Conservation (phyloP, 2,888 invertebrate genomes). For the Mythimna ferrago region DNA sequence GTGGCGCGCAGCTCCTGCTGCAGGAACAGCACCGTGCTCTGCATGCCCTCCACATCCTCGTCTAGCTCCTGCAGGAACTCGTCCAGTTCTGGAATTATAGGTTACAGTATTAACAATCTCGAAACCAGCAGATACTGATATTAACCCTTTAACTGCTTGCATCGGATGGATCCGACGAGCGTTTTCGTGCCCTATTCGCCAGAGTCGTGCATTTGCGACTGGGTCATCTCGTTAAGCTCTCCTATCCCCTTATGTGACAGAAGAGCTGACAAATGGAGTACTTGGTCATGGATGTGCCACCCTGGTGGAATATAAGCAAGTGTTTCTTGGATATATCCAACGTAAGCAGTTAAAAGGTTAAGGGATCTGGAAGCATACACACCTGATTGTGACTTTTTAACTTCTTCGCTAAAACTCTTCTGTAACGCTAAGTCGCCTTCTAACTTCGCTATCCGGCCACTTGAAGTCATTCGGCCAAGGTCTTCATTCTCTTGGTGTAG, state of each 20-base stretch:
- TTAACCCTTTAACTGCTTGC: no score
- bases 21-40: slow-evolving; percentile 98
- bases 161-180: no score
- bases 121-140: background rate
- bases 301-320: no score
- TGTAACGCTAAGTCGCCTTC: slow-evolving; percentile 98
- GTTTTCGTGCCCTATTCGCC: no score
- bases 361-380: slow-evolving; percentile 57
- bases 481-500: slow-evolving; percentile 99
- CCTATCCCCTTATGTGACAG: no score
- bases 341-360: no score
- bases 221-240: no score
- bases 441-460: slow-evolving; percentile 98
- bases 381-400: slow-evolving; percentile 99
- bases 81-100: slow-evolving; percentile 94
- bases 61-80: slow-evolving; percentile 98
- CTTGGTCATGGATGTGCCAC: no score
- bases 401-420: slow-evolving; percentile 98
- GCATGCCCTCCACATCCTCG: slow-evolving; percentile 99
- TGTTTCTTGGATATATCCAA: no score
- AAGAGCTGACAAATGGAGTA: no score
- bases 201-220: no score
- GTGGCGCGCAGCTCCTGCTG: slow-evolving; percentile 98
- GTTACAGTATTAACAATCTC: slow-evolving; percentile 16
- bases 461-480: slow-evolving; percentile 98